Conservation (phyloP, 2,113 vertebrate species). For the Phaethornis superciliosus region DNA sequence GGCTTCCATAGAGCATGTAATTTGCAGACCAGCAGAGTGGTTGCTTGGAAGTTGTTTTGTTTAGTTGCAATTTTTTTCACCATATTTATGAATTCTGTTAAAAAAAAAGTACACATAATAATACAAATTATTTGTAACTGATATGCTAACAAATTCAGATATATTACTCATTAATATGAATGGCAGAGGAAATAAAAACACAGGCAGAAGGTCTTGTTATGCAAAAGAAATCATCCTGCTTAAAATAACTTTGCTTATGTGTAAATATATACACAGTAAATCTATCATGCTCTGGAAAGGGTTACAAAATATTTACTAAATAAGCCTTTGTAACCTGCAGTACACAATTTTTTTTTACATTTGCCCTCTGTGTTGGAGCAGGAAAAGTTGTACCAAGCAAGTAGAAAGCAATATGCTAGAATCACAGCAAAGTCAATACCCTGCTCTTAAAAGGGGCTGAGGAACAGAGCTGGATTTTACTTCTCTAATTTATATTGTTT, state of each 20-base stretch:
- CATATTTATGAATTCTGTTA: background rate
- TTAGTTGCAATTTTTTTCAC: background rate
- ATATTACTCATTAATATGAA: background rate
- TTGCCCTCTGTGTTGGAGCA: background rate
- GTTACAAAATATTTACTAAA: constrained; percentile 8
- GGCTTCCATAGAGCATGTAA: background rate
- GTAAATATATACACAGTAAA: background rate
- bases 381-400: background rate
- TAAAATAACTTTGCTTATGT: background rate
- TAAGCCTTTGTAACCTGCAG: background rate
- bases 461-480: background rate
- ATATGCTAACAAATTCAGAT: background rate
- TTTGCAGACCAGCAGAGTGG: background rate
- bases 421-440: background rate
- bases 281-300: background rate
- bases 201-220: background rate
- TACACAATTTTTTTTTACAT: background rate
- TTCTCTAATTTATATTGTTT: background rate
- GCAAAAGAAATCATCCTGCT: background rate
- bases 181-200: background rate
- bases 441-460: background rate
- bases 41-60: background rate
- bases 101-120: background rate
- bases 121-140: background rate
- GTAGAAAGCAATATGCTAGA: background rate